These are phyloP conservation scores for Aplocera efformata DNA, from an alignment of 2,888 invertebrate genomes.

Conservation along the genomic window DNA sequence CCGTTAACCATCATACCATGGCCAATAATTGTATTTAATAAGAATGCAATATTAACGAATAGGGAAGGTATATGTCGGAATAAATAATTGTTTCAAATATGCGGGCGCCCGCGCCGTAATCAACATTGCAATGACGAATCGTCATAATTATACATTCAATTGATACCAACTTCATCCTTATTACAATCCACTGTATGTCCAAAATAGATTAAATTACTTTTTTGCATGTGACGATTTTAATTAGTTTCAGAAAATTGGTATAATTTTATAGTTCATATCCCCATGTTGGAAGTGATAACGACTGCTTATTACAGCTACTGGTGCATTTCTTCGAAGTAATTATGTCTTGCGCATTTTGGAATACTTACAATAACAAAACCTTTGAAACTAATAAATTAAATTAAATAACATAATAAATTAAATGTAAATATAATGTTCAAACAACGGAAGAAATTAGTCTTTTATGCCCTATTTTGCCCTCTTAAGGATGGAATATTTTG, in stretches of 20 bases:
- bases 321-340: slow-evolving; percentile 16
- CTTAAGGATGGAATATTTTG: too few species aligned
- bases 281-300: slow-evolving; percentile 57
- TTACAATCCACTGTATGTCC: slow-evolving; percentile 5
- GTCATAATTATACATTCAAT: slow-evolving; percentile 20
- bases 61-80: slow-evolving; percentile 67
- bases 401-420: too few species aligned
- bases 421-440: too few species aligned
- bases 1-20: slow-evolving; percentile 70
- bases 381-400: too few species aligned
- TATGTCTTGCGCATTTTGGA: too few species aligned
- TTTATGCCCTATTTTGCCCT: too few species aligned
- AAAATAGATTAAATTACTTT: slow-evolving; percentile 7
- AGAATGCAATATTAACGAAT: slow-evolving; percentile 68
- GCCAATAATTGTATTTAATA: slow-evolving; percentile 66
- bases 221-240: slow-evolving; percentile 11
- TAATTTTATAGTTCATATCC: slow-evolving; percentile 57
- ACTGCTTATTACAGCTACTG: slow-evolving; percentile 22
- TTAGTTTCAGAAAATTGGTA: slow-evolving; percentile 26
- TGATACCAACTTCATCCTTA: slow-evolving; percentile 39
- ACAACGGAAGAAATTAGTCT: too few species aligned
- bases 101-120: slow-evolving; percentile 67
- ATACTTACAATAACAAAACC: slow-evolving; percentile 1
- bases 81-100: slow-evolving; percentile 57
- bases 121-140: slow-evolving; percentile 33